A percentile compares a stretch with the other conserved stretches of the same genome.
Evolutionary conservation across 2,797 vertebrate species (phyloP).

Genomic region (Rhinogobio ventralis): DNA sequence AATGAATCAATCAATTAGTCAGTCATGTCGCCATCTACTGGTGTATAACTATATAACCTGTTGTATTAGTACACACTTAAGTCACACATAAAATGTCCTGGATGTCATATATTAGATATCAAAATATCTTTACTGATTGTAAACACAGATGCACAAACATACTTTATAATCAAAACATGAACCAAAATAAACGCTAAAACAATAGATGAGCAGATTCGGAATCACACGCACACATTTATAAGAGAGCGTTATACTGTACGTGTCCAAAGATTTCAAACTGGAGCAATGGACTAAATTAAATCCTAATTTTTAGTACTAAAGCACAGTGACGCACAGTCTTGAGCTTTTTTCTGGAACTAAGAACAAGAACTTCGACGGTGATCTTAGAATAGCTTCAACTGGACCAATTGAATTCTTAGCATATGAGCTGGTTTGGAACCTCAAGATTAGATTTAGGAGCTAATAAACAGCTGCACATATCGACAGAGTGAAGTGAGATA

Average conservation of each 20-base stretch:
- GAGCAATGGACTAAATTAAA: not conserved
- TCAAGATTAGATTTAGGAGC: slow-evolving; percentile 51
- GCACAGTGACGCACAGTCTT: not conserved
- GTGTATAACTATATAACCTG: not conserved
- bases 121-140: not conserved
- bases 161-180: not conserved
- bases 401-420: slow-evolving; percentile 23
- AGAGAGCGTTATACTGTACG: not conserved
- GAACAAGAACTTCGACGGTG: not conserved
- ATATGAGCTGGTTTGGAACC: slow-evolving; percentile 13
- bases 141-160: not conserved
- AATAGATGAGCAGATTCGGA: not conserved
- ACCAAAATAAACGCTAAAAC: not conserved
- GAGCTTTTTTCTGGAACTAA: not conserved
- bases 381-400: slow-evolving; percentile 21
- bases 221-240: not conserved
- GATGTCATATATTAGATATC: not conserved
- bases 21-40: not conserved
- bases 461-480: slow-evolving; percentile 57
- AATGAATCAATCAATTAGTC: too few species aligned
- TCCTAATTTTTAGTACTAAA: not conserved
- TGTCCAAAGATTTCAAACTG: not conserved
- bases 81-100: not conserved
- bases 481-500: slow-evolving; percentile 56
- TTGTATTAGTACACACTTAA: not conserved